Conservation (phyloP, 2,888 invertebrate genomes). For the Limnephilus auricula region DNA sequence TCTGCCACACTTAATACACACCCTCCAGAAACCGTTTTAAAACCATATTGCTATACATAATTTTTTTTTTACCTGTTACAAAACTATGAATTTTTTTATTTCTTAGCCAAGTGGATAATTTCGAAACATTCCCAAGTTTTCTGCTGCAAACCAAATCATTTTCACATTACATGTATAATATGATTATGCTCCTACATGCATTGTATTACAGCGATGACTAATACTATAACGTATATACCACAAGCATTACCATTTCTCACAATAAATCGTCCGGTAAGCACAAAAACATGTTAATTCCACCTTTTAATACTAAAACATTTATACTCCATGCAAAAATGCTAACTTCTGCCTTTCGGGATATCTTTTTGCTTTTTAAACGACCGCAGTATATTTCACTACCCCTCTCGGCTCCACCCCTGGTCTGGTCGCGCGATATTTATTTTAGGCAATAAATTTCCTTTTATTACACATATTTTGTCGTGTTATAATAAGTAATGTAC, state of each 20-base stretch:
- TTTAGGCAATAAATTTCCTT: constrained; percentile 78
- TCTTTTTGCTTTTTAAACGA: constrained; percentile 58
- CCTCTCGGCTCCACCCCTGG: constrained; percentile 49
- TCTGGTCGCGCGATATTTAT: constrained; percentile 70
- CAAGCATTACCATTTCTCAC: constrained; percentile 25
- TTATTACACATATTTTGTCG: constrained; percentile 81
- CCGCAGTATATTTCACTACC: constrained; percentile 51
- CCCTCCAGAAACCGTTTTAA: background rate
- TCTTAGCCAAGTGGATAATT: background rate
- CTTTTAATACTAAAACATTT: constrained; percentile 38
- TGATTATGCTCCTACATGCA: background rate
- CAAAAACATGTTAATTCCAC: constrained; percentile 46
- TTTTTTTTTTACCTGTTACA: too few relatives aligned
- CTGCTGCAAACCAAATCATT: background rate
- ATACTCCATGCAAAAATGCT: constrained; percentile 38
- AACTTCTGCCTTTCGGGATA: constrained; percentile 48
- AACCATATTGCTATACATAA: background rate
- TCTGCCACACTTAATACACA: too few relatives aligned
- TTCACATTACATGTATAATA: background rate
- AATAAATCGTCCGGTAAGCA: constrained; percentile 40
- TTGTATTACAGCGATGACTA: background rate
- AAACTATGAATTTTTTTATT: background rate
- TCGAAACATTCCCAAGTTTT: background rate
- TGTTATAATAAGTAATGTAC: constrained; percentile 80
- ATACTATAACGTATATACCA: background rate